Evolutionary conservation across 2,888 invertebrate genomes (phyloP), one percentile per base, ranked within the genome.

Genomic region (Caradrina clavipalpis): DNA sequence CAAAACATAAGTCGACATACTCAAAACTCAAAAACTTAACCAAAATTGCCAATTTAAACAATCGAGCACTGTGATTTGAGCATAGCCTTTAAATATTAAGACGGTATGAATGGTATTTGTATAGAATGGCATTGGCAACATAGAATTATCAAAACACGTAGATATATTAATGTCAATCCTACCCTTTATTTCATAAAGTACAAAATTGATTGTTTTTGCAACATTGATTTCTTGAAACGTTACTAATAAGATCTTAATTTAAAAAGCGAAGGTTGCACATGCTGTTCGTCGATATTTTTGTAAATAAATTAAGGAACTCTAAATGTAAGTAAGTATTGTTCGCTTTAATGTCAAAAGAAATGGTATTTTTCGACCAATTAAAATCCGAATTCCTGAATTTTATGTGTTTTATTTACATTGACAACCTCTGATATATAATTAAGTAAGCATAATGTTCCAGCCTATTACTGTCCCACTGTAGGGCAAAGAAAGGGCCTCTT

Each of bases 291-390:
- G 57, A 60, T 78, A 79, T 79, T 79, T 78, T 78, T 78, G 75
- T 70, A 75, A 63, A 78, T 78, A 75, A 60, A 51, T 22, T 58
- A 51, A 58, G 49, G 0, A 55, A 63, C 17, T 74, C 26, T 62
- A 13, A 60, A 51, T 60, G n/a, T 69, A 63, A 69, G 54, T 66
- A 71, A 69, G 54, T 66, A 71, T 69, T 76, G 53, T 76, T 63
- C 51, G 57, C 53, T 69, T 54, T 75, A 75, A 69, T 70, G 73
- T 76, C 66, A 76, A 76, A 82, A 82, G 76, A 80, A 82, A 81
- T 76, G 59, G 78, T 88, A 87, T 88, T 87, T 88, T 88, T 87
- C 85, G 89, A 89, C 89, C 89, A 89, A 89, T 83, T 81, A 88
- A 88, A 89, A 89, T 85, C 88, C 89, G 88, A 89, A 89, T 89